phyloP scores from a whole-genome alignment of 2,888 invertebrate species.

The Aleiodes testaceus region DNA sequence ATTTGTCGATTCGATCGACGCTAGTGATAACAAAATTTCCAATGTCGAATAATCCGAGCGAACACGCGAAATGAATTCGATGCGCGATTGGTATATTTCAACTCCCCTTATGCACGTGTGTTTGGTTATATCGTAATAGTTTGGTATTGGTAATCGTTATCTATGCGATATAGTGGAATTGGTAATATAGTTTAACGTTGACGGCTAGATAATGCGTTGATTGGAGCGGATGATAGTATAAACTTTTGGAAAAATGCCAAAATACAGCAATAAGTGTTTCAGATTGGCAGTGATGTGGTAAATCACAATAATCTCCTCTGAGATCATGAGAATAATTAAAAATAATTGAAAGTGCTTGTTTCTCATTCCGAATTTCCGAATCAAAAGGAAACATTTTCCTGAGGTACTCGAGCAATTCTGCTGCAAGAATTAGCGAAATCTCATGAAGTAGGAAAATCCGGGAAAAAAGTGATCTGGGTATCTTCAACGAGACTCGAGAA shows the following conservation, averaged over 20 bases:
- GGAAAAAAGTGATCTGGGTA: constrained; percentile 11
- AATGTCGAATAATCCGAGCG: constrained; percentile 56
- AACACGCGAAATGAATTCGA: constrained; percentile 58
- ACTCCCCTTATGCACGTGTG: constrained; percentile 27
- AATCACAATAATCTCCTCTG: neutral
- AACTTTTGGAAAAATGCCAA: constrained; percentile 48
- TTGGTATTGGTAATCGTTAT: constrained; percentile 43
- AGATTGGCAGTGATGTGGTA: constrained; percentile 3
- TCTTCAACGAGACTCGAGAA: constrained; percentile 25
- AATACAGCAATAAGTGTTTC: constrained; percentile 29
- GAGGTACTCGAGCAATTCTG: too few relatives aligned
- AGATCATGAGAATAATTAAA: too few relatives aligned
- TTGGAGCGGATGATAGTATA: constrained; percentile 42
- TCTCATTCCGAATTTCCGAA: too few relatives aligned
- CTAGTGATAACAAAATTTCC: constrained; percentile 59
- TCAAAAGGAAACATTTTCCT: too few relatives aligned
- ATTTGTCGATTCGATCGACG: constrained; percentile 61
- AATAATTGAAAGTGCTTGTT: too few relatives aligned
- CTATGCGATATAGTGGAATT: constrained; percentile 46
- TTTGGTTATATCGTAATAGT: constrained; percentile 36
- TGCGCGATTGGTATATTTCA: constrained; percentile 45
- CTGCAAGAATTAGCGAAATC: neutral
- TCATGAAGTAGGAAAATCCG: too few relatives aligned
- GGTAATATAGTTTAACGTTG: constrained; percentile 52
- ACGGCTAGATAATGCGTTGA: constrained; percentile 55